A percentile compares a stretch with the other conserved stretches of the same genome.
Conservation (phyloP, 2,888 invertebrate species). For the Physocephala rufipes region DNA sequence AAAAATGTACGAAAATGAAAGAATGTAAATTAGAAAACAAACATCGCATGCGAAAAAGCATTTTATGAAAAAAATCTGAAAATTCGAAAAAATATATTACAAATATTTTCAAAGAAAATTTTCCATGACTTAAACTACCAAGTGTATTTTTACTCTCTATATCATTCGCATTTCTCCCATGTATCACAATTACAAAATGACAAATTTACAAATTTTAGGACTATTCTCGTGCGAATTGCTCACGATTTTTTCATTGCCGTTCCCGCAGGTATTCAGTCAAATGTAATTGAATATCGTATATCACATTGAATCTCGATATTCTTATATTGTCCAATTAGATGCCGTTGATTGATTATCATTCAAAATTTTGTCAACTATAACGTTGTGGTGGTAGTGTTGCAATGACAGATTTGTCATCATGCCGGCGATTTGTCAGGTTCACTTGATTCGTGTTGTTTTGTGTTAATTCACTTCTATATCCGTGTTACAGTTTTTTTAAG, state of each 20-base stretch:
- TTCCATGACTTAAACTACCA: no score
- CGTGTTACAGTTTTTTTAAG: constrained; percentile 52
- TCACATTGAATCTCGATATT: not conserved
- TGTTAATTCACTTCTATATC: constrained; percentile 29
- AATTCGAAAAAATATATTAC: no score
- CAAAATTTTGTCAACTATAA: constrained; percentile 54
- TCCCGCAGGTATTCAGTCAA: no score
- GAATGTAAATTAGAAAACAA: no score
- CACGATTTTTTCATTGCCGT: no score
- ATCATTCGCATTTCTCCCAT: not conserved
- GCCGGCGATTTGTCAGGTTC: constrained; percentile 44
- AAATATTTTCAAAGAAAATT: no score
- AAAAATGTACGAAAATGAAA: no score
- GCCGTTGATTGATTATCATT: constrained; percentile 64
- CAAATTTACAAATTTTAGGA: no score
- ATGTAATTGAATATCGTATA: not conserved
- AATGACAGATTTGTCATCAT: constrained; percentile 37
- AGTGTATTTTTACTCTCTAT: no score
- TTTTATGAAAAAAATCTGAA: no score
- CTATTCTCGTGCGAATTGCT: no score
- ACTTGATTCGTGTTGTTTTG: constrained; percentile 18
- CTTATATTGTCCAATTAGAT: not conserved
- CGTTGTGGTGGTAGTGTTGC: constrained; percentile 50
- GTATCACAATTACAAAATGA: not conserved
- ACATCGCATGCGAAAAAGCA: no score